Evolutionary conservation across 1,140 invertebrate genomes (phyloP), one percentile per base, ranked within the genome.

Genomic region (Euwallacea fornicatus): DNA sequence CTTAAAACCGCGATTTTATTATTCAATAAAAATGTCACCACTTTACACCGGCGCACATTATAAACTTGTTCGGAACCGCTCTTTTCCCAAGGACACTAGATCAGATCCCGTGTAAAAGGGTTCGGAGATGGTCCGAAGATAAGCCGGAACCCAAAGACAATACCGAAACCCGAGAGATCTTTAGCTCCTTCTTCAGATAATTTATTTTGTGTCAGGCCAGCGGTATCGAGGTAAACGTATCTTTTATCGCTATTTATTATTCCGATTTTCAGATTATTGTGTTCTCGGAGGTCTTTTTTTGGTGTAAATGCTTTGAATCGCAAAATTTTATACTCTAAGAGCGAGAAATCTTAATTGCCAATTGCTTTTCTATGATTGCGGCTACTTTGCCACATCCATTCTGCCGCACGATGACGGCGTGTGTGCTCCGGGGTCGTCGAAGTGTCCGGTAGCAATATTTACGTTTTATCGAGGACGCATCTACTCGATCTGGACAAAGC

Each of bases 221-320:
- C 67, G 67, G 67, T 69, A 69, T 69, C 67, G 67, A 61, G 47
- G 59, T 62, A 69, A 69, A 69, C 60, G 67, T 69, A 69, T 69
- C 67, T 69, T 69, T 69, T 69, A 69, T 69, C 67, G 58, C 46
- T 69, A 69, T 69, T 69, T 69, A 69, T 69, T 69, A 69, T 69
- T 69, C 60, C 47, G 67, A 69, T 69, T 69, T 62, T 55, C 56
- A 68, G 66, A 68, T 68, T 68, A 59, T 60, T 68, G n/a, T 42
- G 66, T 9, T 41, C 9, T 50, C 46, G 21, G n/a, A 43, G 10
- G 33, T 21, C 41, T 53, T 54, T 65, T 65, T 65, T 54, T 53
- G 42, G 42, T 65, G 63, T 65, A 54, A 65, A 65, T 65, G 16
- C 63, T 16, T 54, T 33, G 46, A 47, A 65, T 55, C 33, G 63